Evolutionary conservation across 2,888 invertebrate species (phyloP).

Genomic region (Pyrochroa serraticornis): DNA sequence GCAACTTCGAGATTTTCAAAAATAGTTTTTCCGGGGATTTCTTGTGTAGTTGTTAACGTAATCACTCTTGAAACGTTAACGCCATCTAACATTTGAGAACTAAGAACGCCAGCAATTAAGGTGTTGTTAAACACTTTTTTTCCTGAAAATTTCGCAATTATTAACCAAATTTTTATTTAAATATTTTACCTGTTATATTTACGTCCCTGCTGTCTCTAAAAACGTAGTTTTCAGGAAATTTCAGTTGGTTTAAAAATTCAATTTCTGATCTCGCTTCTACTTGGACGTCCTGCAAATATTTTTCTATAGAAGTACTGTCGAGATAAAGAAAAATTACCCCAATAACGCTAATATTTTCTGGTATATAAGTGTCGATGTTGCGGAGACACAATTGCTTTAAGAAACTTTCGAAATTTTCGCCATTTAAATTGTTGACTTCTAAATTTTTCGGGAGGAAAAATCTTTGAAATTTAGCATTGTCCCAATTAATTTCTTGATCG

Average conservation of each 20-base stretch:
- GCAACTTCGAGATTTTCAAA: slow-evolving; percentile 63
- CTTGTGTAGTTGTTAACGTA: slow-evolving; percentile 57
- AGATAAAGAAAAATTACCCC: slow-evolving; percentile 56
- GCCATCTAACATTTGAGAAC: slow-evolving; percentile 57
- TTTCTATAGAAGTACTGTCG: background rate
- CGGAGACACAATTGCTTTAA: slow-evolving; percentile 58
- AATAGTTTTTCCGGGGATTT: slow-evolving; percentile 56
- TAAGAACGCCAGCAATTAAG: slow-evolving; percentile 51
- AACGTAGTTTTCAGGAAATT: slow-evolving; percentile 63
- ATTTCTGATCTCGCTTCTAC: slow-evolving; percentile 50
- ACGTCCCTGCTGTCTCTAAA: slow-evolving; percentile 48
- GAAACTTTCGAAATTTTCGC: slow-evolving; percentile 57
- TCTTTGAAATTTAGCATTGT: slow-evolving; percentile 26
- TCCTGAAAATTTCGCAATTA: slow-evolving; percentile 53
- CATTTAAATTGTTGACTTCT: slow-evolving; percentile 57
- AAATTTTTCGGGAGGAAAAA: slow-evolving; percentile 49
- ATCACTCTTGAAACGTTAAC: slow-evolving; percentile 59
- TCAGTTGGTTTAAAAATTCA: slow-evolving; percentile 57
- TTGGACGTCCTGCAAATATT: slow-evolving; percentile 52
- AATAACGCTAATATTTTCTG: slow-evolving; percentile 55
- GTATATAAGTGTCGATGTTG: slow-evolving; percentile 52
- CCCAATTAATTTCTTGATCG: slow-evolving; percentile 4
- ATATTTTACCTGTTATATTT: slow-evolving; percentile 53
- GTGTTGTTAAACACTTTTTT: slow-evolving; percentile 60
- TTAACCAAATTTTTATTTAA: too few relatives aligned